Percentiles rank a stretch among this genome's conserved stretches.
Conservation (phyloP, 2,888 invertebrate genomes). For the Plemyria rubiginata region DNA sequence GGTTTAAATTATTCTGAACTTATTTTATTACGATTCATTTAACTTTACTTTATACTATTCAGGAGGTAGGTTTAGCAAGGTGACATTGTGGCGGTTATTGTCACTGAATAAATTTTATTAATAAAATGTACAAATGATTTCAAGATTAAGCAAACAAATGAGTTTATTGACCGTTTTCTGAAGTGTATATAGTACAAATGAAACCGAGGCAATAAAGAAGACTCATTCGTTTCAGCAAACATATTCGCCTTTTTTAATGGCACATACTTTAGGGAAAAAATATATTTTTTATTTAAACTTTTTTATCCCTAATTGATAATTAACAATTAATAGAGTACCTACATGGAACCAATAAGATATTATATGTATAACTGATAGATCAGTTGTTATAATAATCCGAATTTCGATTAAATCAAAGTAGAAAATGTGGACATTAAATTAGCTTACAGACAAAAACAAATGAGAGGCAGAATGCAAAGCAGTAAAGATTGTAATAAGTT, state of each 20-base stretch:
- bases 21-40: background rate
- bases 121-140: constrained; percentile 1
- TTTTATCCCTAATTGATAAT: too few relatives aligned
- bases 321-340: too few relatives aligned
- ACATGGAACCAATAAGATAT: background rate
- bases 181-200: constrained; percentile 9
- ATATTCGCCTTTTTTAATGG: background rate
- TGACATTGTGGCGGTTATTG: constrained; percentile 11
- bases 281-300: too few relatives aligned
- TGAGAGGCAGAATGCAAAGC: background rate
- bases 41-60: background rate
- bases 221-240: constrained; percentile 7
- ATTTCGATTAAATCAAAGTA: background rate
- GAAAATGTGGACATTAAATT: background rate
- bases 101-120: constrained; percentile 8
- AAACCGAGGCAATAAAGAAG: constrained; percentile 11
- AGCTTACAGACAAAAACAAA: background rate
- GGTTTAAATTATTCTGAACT: background rate
- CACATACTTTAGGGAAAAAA: background rate
- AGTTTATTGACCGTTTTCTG: constrained; percentile 16
- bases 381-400: background rate
- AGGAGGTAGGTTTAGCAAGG: constrained; percentile 1
- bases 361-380: background rate
- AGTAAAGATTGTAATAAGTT: background rate
- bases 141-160: constrained; percentile 19